Evolutionary conservation across 2,888 invertebrate species (phyloP).

Genomic region (Lepidocyrtinus sp.): DNA sequence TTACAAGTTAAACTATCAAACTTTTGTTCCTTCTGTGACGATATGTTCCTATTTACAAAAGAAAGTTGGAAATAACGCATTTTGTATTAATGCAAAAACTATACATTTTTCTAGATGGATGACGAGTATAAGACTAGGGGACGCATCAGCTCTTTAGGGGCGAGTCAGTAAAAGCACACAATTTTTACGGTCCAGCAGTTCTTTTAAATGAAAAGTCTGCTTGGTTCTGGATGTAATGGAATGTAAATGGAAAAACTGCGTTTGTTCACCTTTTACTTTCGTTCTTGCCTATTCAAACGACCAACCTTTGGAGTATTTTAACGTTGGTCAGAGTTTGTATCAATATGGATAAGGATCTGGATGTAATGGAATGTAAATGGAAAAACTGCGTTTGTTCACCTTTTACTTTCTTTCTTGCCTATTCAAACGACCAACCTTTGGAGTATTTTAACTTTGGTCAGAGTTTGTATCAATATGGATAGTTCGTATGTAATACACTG

Average conservation of each 20-base stretch:
- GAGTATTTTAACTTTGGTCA: no score
- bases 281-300: slow-evolving; percentile 8
- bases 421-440: no score
- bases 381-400: slow-evolving; percentile 10
- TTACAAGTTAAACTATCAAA: background rate
- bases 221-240: slow-evolving; percentile 10
- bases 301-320: no score
- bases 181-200: slow-evolving; percentile 42
- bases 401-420: slow-evolving; percentile 16
- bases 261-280: slow-evolving; percentile 17
- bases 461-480: no score
- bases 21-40: background rate
- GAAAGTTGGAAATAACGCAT: background rate
- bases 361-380: slow-evolving; percentile 13
- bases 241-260: slow-evolving; percentile 9
- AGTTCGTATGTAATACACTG: slow-evolving; percentile 1
- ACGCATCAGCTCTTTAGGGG: background rate
- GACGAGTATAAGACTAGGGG: background rate
- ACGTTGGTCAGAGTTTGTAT: no score
- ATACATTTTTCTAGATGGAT: slow-evolving; percentile 4
- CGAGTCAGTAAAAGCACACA: background rate
- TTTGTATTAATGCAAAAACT: slow-evolving; percentile 8
- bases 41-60: background rate
- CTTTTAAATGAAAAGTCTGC: slow-evolving; percentile 35
- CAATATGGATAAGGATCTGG: no score